A percentile compares a stretch with the other conserved stretches of the same genome.
These are phyloP conservation scores for Leucophenga montana DNA, from an alignment of 2,888 invertebrate species.

Conservation along the genomic window DNA sequence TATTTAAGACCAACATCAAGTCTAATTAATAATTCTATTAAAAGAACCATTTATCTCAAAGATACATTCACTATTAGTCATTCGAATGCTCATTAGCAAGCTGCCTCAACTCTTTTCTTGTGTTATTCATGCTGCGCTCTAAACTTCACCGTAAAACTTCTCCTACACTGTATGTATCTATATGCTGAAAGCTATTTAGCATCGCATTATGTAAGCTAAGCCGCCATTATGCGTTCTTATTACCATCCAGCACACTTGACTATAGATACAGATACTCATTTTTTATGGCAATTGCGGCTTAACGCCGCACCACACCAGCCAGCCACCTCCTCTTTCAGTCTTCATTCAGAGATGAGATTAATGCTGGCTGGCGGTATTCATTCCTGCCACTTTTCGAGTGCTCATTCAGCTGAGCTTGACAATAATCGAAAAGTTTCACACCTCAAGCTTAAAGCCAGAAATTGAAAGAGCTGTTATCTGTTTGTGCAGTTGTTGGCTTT, in stretches of 20 bases:
- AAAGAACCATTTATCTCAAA: not conserved
- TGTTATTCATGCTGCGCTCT: no score
- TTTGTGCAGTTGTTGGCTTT: conserved; percentile 28
- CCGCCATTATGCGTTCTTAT: conserved; percentile 53
- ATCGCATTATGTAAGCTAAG: conserved; percentile 61
- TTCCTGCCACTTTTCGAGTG: not conserved
- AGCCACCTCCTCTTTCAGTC: not conserved
- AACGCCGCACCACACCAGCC: conserved; percentile 41
- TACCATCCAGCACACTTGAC: conserved; percentile 3
- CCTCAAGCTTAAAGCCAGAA: conserved; percentile 62
- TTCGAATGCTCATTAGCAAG: no score
- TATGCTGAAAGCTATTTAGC: conserved; percentile 52
- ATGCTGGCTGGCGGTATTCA: not conserved
- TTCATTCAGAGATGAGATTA: no score
- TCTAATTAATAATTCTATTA: no score
- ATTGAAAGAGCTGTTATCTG: conserved; percentile 50
- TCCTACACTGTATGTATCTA: not conserved
- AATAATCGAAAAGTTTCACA: conserved; percentile 70
- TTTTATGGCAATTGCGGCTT: conserved; percentile 60
- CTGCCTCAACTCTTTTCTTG: no score
- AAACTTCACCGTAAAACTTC: not conserved
- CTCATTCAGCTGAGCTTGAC: conserved; percentile 43
- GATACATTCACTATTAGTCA: not conserved
- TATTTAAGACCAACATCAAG: no score
- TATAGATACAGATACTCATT: not conserved